phyloP scores from a whole-genome alignment of 30 jellyfish, hydroid and myxozoan species.

The Sanderia malayensis region DNA sequence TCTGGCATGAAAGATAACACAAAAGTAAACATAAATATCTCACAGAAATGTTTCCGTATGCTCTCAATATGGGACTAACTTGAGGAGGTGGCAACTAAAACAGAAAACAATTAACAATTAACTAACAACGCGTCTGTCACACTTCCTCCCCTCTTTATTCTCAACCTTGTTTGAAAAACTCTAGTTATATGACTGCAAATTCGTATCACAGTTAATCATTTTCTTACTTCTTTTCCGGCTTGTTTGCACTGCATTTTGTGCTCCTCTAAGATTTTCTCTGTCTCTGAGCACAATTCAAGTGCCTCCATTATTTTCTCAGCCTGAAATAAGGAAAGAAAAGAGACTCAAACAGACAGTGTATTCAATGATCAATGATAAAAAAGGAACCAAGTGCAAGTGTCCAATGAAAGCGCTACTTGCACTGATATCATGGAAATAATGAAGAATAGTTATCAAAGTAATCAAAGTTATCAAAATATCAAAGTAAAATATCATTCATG shows the following conservation, averaged over 20 bases:
- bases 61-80: slow-evolving; percentile 70
- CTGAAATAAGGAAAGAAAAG: slow-evolving; percentile 28
- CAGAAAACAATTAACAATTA: neutral
- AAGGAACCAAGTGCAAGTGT: neutral
- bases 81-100: slow-evolving; percentile 67
- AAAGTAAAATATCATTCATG: too few relatives aligned
- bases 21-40: too few relatives aligned
- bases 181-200: too few relatives aligned
- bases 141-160: too few relatives aligned
- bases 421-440: too few relatives aligned
- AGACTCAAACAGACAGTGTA: neutral
- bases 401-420: too few relatives aligned
- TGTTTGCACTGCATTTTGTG: slow-evolving; percentile 40
- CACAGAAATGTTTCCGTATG: slow-evolving; percentile 66
- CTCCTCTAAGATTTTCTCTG: slow-evolving; percentile 53
- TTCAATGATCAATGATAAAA: neutral
- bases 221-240: slow-evolving; percentile 36
- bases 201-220: neutral
- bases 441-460: too few relatives aligned
- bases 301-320: slow-evolving; percentile 98
- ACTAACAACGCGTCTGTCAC: too few relatives aligned
- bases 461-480: too few relatives aligned
- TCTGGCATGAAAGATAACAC: too few relatives aligned
- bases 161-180: too few relatives aligned
- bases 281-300: slow-evolving; percentile 69